phyloP scores from a whole-genome alignment of 2,888 invertebrate genomes.

The Megalurothrips usitatus region DNA sequence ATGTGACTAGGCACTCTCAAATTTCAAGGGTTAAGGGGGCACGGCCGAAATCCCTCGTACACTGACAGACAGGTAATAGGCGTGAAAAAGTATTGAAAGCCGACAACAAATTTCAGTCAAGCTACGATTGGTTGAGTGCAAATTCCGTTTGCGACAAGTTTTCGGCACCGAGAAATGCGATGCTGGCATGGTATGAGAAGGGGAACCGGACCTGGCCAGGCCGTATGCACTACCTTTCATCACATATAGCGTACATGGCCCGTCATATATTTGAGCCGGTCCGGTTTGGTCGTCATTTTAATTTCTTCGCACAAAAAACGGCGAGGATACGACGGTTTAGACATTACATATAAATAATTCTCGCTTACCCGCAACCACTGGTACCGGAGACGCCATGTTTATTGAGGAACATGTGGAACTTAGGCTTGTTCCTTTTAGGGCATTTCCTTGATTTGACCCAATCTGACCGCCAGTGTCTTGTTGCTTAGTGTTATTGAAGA shows the following conservation, averaged over 20 bases:
- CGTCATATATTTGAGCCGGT: too few species aligned
- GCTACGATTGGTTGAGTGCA: background rate
- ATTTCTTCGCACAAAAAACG: too few species aligned
- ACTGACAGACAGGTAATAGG: background rate
- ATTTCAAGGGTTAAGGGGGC: background rate
- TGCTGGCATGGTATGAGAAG: constrained; percentile 11
- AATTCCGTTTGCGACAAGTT: background rate
- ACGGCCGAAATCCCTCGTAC: background rate
- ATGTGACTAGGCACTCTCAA: constrained; percentile 14
- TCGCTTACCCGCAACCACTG: constrained; percentile 48
- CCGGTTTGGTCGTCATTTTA: too few species aligned
- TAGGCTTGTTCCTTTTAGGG: background rate
- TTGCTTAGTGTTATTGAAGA: too few species aligned
- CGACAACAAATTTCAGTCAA: background rate
- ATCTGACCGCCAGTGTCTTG: too few species aligned
- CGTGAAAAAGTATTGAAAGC: background rate
- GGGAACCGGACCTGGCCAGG: background rate
- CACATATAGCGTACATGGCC: background rate
- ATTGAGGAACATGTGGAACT: constrained; percentile 20
- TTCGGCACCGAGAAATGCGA: background rate
- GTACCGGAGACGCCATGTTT: constrained; percentile 48
- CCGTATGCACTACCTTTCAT: background rate
- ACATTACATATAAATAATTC: constrained; percentile 31
- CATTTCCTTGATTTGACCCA: background rate
- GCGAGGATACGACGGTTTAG: background rate